A percentile compares a stretch with the other conserved stretches of the same genome.
Evolutionary conservation across 2,888 invertebrate genomes (phyloP).

Genomic region (Leucophenga maculata): DNA sequence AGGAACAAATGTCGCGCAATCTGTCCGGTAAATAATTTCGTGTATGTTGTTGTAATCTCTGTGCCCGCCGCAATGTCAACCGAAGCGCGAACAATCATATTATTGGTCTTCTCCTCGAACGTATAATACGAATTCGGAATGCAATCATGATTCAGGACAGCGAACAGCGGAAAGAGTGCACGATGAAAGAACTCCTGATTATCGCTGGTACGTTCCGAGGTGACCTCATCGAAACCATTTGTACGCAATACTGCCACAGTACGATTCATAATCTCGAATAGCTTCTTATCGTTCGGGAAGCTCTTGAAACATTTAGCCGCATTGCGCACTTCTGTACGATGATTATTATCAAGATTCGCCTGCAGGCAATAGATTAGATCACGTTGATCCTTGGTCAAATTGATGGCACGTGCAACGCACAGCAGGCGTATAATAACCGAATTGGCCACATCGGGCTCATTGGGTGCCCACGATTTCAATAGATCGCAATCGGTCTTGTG

Average conservation of each 20-base stretch:
- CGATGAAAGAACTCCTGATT: constrained; percentile 73
- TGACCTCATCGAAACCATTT: constrained; percentile 70
- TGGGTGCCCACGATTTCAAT: constrained; percentile 76
- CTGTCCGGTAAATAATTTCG: constrained; percentile 81
- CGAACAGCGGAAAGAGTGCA: constrained; percentile 79
- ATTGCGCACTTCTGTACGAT: constrained; percentile 67
- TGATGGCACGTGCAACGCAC: constrained; percentile 66
- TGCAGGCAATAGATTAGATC: constrained; percentile 69
- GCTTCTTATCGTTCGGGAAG: constrained; percentile 68
- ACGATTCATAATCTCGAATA: constrained; percentile 68
- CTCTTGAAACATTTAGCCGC: constrained; percentile 67
- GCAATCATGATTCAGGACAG: constrained; percentile 82
- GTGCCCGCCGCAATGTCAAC: constrained; percentile 77
- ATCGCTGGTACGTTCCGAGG: constrained; percentile 63
- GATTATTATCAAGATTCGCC: constrained; percentile 68
- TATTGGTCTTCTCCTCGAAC: constrained; percentile 76
- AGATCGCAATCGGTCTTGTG: constrained; percentile 80
- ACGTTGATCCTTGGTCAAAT: constrained; percentile 66
- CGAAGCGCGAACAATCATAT: constrained; percentile 77
- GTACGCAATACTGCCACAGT: constrained; percentile 70
- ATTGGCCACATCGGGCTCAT: constrained; percentile 70
- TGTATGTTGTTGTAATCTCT: constrained; percentile 80
- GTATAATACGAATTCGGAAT: constrained; percentile 81
- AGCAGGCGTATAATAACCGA: constrained; percentile 67
- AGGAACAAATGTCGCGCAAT: constrained; percentile 78